Conservation (phyloP, 2,113 vertebrate genomes). For the Nibea coibor region DNA sequence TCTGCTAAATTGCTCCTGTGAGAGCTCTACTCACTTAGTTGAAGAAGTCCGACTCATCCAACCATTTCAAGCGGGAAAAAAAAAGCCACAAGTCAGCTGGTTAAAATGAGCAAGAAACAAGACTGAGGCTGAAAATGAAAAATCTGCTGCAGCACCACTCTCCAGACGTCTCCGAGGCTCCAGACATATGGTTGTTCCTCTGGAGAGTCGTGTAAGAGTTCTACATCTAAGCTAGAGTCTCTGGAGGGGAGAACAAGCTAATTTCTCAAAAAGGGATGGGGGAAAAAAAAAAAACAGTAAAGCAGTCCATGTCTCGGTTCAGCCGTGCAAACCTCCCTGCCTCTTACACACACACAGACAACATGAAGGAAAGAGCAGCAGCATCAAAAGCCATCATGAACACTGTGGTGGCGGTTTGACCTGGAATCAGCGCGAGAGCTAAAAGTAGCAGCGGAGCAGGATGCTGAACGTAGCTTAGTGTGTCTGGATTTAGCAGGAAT, state of each 20-base stretch:
- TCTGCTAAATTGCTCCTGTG: constrained; percentile 12
- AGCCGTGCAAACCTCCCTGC: constrained; percentile 48
- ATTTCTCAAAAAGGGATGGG: constrained; percentile 24
- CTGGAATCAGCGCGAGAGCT: constrained; percentile 60
- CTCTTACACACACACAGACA: constrained; percentile 10
- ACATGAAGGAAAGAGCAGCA: constrained; percentile 23
- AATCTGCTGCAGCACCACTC: constrained; percentile 46
- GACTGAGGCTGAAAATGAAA: constrained; percentile 54
- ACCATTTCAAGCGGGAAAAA: background rate
- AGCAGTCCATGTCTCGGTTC: constrained; percentile 29
- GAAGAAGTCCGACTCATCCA: constrained; percentile 36
- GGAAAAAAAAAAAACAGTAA: background rate
- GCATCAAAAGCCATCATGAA: constrained; percentile 34
- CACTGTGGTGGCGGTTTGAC: constrained; percentile 54
- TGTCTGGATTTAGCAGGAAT: constrained; percentile 74
- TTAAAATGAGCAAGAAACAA: constrained; percentile 33
- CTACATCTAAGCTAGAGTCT: constrained; percentile 59
- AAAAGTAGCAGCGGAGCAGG: constrained; percentile 69
- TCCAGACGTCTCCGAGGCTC: constrained; percentile 55
- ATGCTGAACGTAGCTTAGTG: constrained; percentile 63
- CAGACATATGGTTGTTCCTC: constrained; percentile 70
- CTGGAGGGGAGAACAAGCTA: constrained; percentile 51
- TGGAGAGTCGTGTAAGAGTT: constrained; percentile 37
- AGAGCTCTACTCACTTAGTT: constrained; percentile 34
- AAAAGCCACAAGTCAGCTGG: constrained; percentile 19